A percentile compares a stretch with the other conserved stretches of the same genome.
Conservation (phyloP, 2,797 vertebrate genomes). For the Poeciliopsis turneri region DNA sequence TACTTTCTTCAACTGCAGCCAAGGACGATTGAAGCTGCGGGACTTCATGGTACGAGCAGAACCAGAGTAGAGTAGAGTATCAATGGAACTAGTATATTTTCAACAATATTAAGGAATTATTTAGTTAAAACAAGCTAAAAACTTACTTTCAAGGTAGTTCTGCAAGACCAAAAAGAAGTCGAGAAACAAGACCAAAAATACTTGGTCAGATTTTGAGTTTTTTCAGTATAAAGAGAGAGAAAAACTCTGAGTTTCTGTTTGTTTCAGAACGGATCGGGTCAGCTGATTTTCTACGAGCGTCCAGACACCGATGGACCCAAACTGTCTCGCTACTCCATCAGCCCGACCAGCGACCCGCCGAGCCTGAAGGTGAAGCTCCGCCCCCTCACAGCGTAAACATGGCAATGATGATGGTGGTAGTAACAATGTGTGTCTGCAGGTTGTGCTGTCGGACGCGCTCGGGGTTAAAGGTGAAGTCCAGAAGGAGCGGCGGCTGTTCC, state of each 20-base stretch:
- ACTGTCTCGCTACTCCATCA: constrained; percentile 82
- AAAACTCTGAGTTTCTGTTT: constrained; percentile 10
- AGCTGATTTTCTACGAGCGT: constrained; percentile 88
- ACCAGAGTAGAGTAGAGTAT: too few relatives aligned
- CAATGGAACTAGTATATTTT: too few relatives aligned
- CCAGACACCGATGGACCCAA: constrained; percentile 83
- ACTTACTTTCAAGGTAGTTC: too few relatives aligned
- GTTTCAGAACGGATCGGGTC: constrained; percentile 76
- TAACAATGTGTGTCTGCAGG: constrained; percentile 52
- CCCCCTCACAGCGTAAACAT: not conserved
- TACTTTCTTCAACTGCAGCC: constrained; percentile 78
- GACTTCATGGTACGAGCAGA: constrained; percentile 69
- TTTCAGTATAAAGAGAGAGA: not conserved
- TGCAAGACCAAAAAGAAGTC: too few relatives aligned
- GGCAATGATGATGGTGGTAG: not conserved
- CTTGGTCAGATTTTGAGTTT: too few relatives aligned
- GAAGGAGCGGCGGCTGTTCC: constrained; percentile 82
- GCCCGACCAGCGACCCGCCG: constrained; percentile 73
- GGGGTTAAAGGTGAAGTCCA: constrained; percentile 83
- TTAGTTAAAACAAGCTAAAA: too few relatives aligned
- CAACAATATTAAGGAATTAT: not conserved
- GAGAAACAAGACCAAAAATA: too few relatives aligned
- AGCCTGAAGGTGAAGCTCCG: constrained; percentile 75
- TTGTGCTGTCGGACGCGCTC: constrained; percentile 79
- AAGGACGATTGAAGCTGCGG: constrained; percentile 81